phyloP scores from a whole-genome alignment of 2,888 invertebrate genomes.

The Chrysolina americana region DNA sequence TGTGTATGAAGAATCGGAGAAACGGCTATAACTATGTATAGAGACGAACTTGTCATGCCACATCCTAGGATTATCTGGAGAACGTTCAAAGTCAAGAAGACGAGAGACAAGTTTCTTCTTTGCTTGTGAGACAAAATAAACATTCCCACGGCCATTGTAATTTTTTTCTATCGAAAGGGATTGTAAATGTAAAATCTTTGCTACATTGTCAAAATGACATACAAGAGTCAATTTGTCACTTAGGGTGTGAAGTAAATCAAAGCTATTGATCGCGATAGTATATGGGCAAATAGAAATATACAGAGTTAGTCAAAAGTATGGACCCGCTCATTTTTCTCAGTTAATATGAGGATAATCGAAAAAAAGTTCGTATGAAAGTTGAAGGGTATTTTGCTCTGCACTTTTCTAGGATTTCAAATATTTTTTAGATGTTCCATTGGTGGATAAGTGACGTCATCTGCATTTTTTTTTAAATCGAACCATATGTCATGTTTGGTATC shows the following conservation, averaged over 20 bases:
- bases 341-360: too few relatives aligned
- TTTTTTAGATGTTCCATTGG: too few relatives aligned
- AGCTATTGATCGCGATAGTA: neutral
- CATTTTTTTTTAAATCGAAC: too few relatives aligned
- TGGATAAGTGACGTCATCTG: too few relatives aligned
- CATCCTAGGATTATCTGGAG: conserved; percentile 64
- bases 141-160: conserved; percentile 60
- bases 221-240: conserved; percentile 15
- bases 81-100: conserved; percentile 61
- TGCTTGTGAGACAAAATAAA: conserved; percentile 59
- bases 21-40: conserved; percentile 63
- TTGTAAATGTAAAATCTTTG: conserved; percentile 31
- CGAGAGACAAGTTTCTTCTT: conserved; percentile 57
- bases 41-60: conserved; percentile 61
- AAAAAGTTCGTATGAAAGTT: too few relatives aligned
- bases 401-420: too few relatives aligned
- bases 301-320: too few relatives aligned
- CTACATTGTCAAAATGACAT: conserved; percentile 40
- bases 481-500: too few relatives aligned
- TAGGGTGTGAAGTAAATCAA: neutral
- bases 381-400: too few relatives aligned
- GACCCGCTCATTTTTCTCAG: too few relatives aligned
- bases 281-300: too few relatives aligned
- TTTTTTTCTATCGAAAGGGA: conserved; percentile 27
- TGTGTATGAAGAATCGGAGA: conserved; percentile 66